Evolutionary conservation across 2,888 invertebrate genomes (phyloP).

Genomic region (Lasius fuliginosus): DNA sequence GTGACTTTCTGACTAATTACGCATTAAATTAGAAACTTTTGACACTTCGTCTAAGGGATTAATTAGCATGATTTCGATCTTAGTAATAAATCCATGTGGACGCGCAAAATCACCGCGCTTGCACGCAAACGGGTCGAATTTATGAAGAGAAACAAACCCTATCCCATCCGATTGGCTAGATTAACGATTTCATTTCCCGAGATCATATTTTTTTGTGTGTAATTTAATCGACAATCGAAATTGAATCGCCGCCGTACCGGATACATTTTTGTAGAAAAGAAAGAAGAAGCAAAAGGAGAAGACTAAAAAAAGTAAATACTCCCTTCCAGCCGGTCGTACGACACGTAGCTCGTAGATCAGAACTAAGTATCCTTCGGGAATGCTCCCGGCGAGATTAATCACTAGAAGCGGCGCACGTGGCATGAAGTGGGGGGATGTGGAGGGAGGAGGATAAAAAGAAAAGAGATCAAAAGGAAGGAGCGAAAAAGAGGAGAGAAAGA

Average conservation of each 20-base stretch:
- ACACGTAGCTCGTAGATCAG: slow-evolving; percentile 79
- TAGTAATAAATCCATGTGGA: slow-evolving; percentile 7
- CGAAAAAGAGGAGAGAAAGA: slow-evolving; percentile 18
- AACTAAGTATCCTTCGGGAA: slow-evolving; percentile 82
- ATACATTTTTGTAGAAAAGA: background rate
- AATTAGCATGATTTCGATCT: slow-evolving; percentile 37
- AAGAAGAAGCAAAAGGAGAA: background rate
- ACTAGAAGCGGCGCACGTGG: slow-evolving; percentile 71
- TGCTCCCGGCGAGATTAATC: slow-evolving; percentile 81
- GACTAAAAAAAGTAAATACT: slow-evolving; percentile 26
- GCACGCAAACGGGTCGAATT: slow-evolving; percentile 19
- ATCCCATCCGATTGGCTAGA: background rate
- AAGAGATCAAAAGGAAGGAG: slow-evolving; percentile 40
- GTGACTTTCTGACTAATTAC: slow-evolving; percentile 21
- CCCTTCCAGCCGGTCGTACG: slow-evolving; percentile 37
- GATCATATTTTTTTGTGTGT: slow-evolving; percentile 9
- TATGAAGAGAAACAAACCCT: slow-evolving; percentile 20
- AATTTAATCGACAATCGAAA: slow-evolving; percentile 5
- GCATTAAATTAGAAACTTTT: background rate
- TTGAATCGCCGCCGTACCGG: background rate
- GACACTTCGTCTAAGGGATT: background rate
- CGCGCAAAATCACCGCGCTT: slow-evolving; percentile 34
- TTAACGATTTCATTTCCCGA: background rate
- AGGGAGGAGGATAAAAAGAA: slow-evolving; percentile 49
- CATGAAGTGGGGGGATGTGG: slow-evolving; percentile 18